These are phyloP conservation scores for Cephus cinctus DNA, from an alignment of 1,140 invertebrate species.

Conservation along the genomic window DNA sequence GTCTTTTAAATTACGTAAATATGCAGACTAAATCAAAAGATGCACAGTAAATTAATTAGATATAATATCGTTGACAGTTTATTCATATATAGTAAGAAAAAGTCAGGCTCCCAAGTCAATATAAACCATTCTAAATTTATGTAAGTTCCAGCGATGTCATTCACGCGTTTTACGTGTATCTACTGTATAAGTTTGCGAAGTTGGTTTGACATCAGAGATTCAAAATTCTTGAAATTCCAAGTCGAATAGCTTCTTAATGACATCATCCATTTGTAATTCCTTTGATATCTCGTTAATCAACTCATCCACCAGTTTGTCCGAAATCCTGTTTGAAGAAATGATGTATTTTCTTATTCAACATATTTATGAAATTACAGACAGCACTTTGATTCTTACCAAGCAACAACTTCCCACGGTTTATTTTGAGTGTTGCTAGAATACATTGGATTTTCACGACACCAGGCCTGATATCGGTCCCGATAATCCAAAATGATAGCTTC, in stretches of 20 bases:
- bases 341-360: slow-evolving; percentile 1
- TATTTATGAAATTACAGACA: not conserved
- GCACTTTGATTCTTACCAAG: slow-evolving; percentile 35
- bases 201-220: too few species aligned
- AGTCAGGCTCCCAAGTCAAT: too few species aligned
- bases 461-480: slow-evolving; percentile 29
- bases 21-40: too few species aligned
- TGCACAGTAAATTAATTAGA: too few species aligned
- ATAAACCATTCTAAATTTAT: too few species aligned
- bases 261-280: slow-evolving; percentile 45
- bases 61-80: too few species aligned
- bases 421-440: slow-evolving; percentile 46
- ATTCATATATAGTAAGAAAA: too few species aligned
- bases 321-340: slow-evolving; percentile 33
- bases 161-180: too few species aligned
- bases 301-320: slow-evolving; percentile 50
- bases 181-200: too few species aligned
- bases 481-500: slow-evolving; percentile 33
- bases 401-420: slow-evolving; percentile 50
- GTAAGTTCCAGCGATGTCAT: too few species aligned
- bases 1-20: too few species aligned
- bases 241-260: slow-evolving; percentile 47
- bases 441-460: slow-evolving; percentile 39
- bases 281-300: slow-evolving; percentile 43
- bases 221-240: slow-evolving; percentile 50